These are phyloP conservation scores for Microplitis demolitor DNA, from an alignment of 1,140 invertebrate species.

Conservation along the genomic window DNA sequence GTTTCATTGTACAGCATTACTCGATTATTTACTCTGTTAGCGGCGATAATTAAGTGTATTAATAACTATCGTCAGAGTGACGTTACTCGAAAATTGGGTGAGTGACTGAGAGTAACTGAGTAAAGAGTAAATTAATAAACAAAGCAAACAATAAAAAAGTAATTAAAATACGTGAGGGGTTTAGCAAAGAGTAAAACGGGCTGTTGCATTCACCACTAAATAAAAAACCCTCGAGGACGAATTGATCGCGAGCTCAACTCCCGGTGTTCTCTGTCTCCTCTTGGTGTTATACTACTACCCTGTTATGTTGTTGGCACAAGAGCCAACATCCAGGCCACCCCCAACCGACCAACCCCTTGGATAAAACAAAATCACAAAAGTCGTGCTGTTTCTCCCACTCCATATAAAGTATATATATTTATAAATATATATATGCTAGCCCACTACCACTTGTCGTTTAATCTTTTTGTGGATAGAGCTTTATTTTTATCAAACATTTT, in stretches of 20 bases:
- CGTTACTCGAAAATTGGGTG: no score
- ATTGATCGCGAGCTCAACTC: constrained; percentile 40
- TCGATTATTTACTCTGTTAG: no score
- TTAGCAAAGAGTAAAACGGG: neutral
- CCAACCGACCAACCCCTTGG: constrained; percentile 31
- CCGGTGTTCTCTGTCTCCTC: no score
- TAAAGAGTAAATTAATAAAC: neutral
- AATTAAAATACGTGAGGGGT: neutral
- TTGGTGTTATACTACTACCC: constrained; percentile 11
- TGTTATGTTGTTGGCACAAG: constrained; percentile 21
- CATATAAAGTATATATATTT: no score
- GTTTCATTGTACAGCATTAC: no score
- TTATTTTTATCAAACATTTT: constrained; percentile 9
- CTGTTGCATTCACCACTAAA: constrained; percentile 40
- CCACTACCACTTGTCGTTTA: neutral
- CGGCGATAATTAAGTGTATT: no score
- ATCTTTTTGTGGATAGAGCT: constrained; percentile 1
- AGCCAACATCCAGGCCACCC: constrained; percentile 29
- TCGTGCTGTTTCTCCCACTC: neutral
- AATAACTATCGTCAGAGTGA: no score
- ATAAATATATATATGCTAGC: no score
- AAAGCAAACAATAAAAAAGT: neutral
- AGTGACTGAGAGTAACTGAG: no score
- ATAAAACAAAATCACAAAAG: neutral
- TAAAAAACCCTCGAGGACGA: constrained; percentile 36